Conservation (phyloP, 2,888 invertebrate species). For the Ischnura elegans region DNA sequence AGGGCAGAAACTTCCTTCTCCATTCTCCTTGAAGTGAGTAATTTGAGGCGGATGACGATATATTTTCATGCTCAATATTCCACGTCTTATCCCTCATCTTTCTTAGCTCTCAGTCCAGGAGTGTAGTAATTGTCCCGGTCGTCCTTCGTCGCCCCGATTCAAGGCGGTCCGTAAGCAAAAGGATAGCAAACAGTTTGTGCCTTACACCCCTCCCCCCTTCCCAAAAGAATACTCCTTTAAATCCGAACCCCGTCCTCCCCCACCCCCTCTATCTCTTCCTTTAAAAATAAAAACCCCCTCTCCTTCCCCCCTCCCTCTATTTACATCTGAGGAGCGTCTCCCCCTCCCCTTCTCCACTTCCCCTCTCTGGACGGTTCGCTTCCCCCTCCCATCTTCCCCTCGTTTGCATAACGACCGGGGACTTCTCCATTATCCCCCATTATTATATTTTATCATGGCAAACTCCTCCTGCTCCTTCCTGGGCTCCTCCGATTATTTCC, state of each 20-base stretch:
- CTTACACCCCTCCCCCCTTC: too few relatives aligned
- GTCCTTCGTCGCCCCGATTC: too few relatives aligned
- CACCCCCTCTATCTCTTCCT: background rate
- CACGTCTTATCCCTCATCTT: too few relatives aligned
- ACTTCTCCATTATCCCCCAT: background rate
- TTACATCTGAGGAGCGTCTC: background rate
- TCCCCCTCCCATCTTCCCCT: background rate
- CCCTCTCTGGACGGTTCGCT: background rate
- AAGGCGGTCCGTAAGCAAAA: too few relatives aligned
- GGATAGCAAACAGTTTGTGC: too few relatives aligned
- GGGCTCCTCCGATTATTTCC: background rate
- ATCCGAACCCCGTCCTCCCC: background rate
- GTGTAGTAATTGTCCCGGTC: too few relatives aligned
- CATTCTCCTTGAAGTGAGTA: too few relatives aligned
- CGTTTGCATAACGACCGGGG: constrained; percentile 9
- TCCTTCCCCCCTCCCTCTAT: background rate
- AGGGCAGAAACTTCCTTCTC: too few relatives aligned
- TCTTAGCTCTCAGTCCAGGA: too few relatives aligned
- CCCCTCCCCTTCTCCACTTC: background rate
- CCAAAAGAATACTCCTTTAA: background rate
- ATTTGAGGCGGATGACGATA: too few relatives aligned
- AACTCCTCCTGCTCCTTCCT: background rate
- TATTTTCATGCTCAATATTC: too few relatives aligned
- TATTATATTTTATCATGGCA: constrained; percentile 8
- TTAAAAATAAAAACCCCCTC: background rate